A percentile compares a stretch with the other conserved stretches of the same genome.
Evolutionary conservation across 2,113 vertebrate genomes (phyloP).

Genomic region (Lepidothrix coronata): DNA sequence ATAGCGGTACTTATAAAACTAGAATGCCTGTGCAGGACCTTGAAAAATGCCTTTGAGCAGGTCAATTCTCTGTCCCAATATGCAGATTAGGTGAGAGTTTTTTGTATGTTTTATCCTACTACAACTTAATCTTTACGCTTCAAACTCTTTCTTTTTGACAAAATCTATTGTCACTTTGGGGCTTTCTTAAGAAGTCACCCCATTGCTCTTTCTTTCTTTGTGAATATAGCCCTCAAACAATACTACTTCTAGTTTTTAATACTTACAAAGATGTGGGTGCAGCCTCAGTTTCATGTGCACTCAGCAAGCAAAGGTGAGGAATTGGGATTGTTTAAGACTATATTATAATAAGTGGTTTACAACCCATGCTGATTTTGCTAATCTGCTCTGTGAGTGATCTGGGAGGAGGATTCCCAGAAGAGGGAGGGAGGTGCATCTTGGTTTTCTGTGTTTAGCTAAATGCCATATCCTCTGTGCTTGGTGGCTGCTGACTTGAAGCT

Average conservation of each 20-base stretch:
- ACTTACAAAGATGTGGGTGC: background rate
- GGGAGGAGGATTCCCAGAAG: background rate
- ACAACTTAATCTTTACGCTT: background rate
- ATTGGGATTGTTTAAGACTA: background rate
- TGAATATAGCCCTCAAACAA: background rate
- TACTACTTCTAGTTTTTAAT: background rate
- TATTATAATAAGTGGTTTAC: background rate
- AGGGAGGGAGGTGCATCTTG: rapidly evolving
- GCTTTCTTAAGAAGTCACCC: background rate
- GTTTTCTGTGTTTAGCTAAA: background rate
- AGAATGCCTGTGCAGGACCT: background rate
- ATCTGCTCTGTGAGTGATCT: background rate
- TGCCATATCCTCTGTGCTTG: background rate
- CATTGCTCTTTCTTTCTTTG: background rate
- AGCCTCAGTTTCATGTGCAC: background rate
- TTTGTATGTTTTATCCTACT: background rate
- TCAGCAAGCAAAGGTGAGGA: background rate
- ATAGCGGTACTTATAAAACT: background rate
- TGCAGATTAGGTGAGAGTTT: background rate
- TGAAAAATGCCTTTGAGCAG: background rate
- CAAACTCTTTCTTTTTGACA: background rate
- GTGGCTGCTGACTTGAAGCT: background rate
- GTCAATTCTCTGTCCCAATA: background rate
- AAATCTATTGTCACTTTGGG: background rate
- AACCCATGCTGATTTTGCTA: background rate